Percentiles rank a stretch among this genome's conserved stretches.
These are phyloP conservation scores for Patagioenas fasciata DNA, from an alignment of 2,113 vertebrate species.

Conservation along the genomic window DNA sequence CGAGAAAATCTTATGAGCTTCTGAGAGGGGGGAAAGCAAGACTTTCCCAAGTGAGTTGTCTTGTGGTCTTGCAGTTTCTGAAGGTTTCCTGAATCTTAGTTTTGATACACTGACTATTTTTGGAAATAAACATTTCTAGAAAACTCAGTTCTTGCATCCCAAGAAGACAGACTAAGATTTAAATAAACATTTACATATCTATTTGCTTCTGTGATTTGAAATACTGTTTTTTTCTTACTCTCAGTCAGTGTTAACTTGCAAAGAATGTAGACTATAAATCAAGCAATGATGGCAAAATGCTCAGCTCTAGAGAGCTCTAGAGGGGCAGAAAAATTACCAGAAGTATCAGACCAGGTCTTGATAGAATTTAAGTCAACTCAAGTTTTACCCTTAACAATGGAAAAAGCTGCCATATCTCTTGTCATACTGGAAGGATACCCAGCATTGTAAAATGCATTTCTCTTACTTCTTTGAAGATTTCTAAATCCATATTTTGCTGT, in stretches of 20 bases:
- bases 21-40: background rate
- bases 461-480: background rate
- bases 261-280: background rate
- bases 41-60: accelerated
- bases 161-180: background rate
- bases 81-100: background rate
- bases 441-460: background rate
- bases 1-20: background rate
- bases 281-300: background rate
- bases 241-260: background rate
- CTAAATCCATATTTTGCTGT: background rate
- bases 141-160: background rate
- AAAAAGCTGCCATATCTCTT: background rate
- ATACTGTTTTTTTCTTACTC: background rate
- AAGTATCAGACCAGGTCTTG: background rate
- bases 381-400: background rate
- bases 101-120: background rate
- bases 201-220: background rate
- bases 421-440: background rate
- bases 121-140: background rate
- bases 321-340: background rate
- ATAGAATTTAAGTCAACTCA: background rate
- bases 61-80: background rate
- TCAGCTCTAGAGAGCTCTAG: background rate
- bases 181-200: background rate